Evolutionary conservation across 2,888 invertebrate genomes (phyloP).

Genomic region (Limnephilus rhombicus): DNA sequence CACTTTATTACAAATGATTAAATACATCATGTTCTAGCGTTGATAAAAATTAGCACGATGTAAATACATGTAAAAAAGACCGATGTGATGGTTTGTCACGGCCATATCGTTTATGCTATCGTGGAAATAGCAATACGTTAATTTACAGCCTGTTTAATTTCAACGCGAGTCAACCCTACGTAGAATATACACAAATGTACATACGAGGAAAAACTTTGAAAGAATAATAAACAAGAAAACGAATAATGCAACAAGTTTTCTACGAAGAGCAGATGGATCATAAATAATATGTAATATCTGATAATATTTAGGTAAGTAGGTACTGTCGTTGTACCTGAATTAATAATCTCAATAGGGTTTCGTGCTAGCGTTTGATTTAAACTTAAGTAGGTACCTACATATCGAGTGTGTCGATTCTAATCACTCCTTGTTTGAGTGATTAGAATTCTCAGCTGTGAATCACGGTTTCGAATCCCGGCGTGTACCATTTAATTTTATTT

Average conservation of each 20-base stretch:
- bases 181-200: background rate
- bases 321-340: background rate
- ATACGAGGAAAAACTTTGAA: background rate
- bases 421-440: too few relatives aligned
- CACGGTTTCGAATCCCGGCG: too few relatives aligned
- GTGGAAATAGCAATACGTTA: background rate
- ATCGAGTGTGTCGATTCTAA: background rate
- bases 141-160: background rate
- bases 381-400: background rate
- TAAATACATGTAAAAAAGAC: background rate
- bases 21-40: slow-evolving; percentile 1
- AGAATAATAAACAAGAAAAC: background rate
- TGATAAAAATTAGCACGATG: background rate
- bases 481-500: too few relatives aligned
- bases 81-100: background rate
- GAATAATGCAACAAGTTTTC: background rate
- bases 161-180: background rate
- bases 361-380: background rate
- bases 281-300: background rate
- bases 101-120: background rate
- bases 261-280: background rate
- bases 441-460: too few relatives aligned
- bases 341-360: background rate
- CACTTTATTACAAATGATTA: background rate
- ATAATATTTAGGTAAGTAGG: too few relatives aligned